Evolutionary conservation across 2,797 vertebrate genomes (phyloP).

Genomic region (Enteromius unitaeniatus): DNA sequence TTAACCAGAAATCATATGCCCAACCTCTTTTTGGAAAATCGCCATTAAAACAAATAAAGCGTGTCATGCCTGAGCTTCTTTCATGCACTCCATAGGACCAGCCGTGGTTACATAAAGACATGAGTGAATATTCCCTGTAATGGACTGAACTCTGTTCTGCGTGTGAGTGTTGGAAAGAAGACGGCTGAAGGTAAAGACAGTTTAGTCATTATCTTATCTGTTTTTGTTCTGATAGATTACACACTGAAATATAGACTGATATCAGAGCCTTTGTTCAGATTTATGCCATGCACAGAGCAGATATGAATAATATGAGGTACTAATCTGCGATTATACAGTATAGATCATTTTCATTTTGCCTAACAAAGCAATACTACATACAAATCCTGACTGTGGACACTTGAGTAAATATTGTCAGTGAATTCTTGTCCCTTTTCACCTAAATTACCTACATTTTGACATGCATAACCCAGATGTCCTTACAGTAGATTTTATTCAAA

Average conservation of each 20-base stretch:
- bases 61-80: not conserved
- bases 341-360: not conserved
- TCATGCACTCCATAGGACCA: slow-evolving; percentile 66
- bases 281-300: slow-evolving; percentile 35
- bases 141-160: not conserved
- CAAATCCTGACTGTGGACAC: not conserved
- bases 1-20: not conserved
- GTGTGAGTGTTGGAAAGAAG: not conserved
- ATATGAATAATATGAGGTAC: slow-evolving; percentile 35
- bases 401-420: not conserved
- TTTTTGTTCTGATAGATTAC: slow-evolving; percentile 13
- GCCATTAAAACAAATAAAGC: not conserved
- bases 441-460: not conserved
- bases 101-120: slow-evolving; percentile 60
- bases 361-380: slow-evolving; percentile 12
- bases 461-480: not conserved
- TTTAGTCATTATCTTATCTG: not conserved
- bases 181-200: not conserved
- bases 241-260: not conserved
- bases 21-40: not conserved
- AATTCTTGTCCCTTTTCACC: not conserved
- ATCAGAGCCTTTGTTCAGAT: slow-evolving; percentile 6
- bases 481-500: slow-evolving; percentile 15
- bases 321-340: slow-evolving; percentile 25
- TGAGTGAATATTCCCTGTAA: not conserved